phyloP scores from a whole-genome alignment of 2,113 vertebrate species.

The Catharus fuscescens region DNA sequence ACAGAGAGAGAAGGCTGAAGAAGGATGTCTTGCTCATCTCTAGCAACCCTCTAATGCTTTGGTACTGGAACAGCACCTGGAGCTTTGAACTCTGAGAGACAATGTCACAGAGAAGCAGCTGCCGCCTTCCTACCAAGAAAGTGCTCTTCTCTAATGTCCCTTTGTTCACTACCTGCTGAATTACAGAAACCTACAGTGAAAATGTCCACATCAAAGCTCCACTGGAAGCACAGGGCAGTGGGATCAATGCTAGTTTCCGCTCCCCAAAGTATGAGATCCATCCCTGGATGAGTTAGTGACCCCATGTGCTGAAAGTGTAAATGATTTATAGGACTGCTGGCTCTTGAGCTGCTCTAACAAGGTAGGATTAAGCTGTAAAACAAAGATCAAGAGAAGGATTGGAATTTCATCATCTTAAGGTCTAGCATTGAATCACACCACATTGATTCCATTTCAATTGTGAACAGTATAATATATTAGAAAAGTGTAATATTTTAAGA shows the following conservation, averaged over 20 bases:
- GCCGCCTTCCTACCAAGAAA: not conserved
- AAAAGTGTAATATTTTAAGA: not conserved
- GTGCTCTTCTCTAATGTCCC: not conserved
- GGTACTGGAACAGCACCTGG: not conserved
- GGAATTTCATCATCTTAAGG: not conserved
- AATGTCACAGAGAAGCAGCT: not conserved
- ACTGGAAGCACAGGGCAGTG: not conserved
- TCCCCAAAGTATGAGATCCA: not conserved
- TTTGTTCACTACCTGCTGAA: accelerated
- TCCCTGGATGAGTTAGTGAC: not conserved
- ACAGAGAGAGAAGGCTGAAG: not conserved
- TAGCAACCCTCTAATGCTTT: not conserved
- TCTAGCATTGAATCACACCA: not conserved
- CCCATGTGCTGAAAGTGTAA: not conserved
- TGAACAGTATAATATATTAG: not conserved
- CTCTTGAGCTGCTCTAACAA: not conserved
- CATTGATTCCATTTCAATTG: not conserved
- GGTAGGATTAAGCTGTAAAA: not conserved
- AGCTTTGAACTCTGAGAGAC: not conserved
- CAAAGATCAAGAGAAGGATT: not conserved
- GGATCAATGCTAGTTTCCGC: not conserved
- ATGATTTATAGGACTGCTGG: not conserved
- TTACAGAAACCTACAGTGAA: not conserved
- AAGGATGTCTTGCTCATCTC: not conserved
- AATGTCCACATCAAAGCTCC: not conserved